Base-by-base conservation (phyloP, 2,113 vertebrate species). In the Anarrhichthys ocellatus region DNA sequence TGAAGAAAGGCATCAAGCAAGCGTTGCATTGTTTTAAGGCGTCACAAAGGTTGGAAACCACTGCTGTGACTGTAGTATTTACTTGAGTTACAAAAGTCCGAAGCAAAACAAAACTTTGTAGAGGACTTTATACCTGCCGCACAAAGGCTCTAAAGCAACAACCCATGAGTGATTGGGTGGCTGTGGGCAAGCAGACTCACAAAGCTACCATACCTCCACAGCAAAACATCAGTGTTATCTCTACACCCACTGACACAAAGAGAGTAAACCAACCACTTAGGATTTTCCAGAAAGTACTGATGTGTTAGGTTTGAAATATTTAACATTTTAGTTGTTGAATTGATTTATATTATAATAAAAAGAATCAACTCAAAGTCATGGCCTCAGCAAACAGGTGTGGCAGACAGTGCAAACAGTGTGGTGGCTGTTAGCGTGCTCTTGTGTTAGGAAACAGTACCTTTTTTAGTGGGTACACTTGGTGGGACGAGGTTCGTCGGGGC, bases 381-480 rank as follows among this genome's bases (percentile, higher is more conserved):
- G 14, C 9, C 20, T 38, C 0, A 66, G 65, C 6, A 84, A 87
- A 83, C 73, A 78, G 66, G 73, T 76, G 27, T 17, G 42, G 10
- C 46, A 54, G 63, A 58, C 6, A n/a, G 13, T 38, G 13, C 50
- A 22, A 54, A 50, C 68, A 34, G 2, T 11, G 54, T 6, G 34
- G 46, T 46, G 15, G 5, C 24, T 32, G 29, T 2, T 6, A 32
- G 14, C 59, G 13, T 9, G 15, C 58, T 17, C 40, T 32, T 64
- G 62, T 56, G 2, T 52, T 1, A 7, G 20, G 32, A 29, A 15
- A 67, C 1, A 10, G 34, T 89, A 95, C 95, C 94, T 94, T 84
- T 90, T 84, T 83, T 93, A 17, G 77, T 64, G 14, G 88, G 81
- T 10, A 44, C 0, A 32, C 2, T 32, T 20, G 68, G 81, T 2